These are phyloP conservation scores for Drosophila pectinifera DNA, from an alignment of 1,140 invertebrate species.

Conservation along the genomic window DNA sequence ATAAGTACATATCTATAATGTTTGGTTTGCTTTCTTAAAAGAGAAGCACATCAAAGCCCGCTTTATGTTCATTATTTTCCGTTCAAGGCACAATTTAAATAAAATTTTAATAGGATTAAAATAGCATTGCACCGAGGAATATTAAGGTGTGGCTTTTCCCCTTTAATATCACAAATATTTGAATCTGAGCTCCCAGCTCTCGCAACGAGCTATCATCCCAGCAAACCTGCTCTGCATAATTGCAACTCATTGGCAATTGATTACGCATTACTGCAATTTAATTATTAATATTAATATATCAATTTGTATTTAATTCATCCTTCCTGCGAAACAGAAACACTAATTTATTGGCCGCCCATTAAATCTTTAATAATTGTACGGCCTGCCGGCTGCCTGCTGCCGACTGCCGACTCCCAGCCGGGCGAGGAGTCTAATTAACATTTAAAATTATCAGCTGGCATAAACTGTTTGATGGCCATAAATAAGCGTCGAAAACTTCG, in stretches of 20 bases:
- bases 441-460: slow-evolving; percentile 68
- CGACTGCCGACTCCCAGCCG: too few relatives aligned
- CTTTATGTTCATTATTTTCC: neutral
- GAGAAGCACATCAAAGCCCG: neutral
- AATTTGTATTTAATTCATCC: slow-evolving; percentile 51
- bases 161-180: slow-evolving; percentile 8
- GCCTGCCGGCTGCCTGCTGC: too few relatives aligned
- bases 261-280: slow-evolving; percentile 52
- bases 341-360: slow-evolving; percentile 32
- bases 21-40: neutral
- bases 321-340: slow-evolving; percentile 21
- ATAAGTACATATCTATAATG: neutral
- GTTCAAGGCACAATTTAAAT: neutral
- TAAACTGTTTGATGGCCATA: slow-evolving; percentile 66
- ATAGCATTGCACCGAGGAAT: neutral
- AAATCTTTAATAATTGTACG: slow-evolving; percentile 43
- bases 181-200: neutral
- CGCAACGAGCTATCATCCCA: neutral
- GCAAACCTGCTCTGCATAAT: slow-evolving; percentile 4
- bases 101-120: slow-evolving; percentile 1
- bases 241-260: slow-evolving; percentile 41
- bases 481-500: slow-evolving; percentile 39
- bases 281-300: slow-evolving; percentile 49
- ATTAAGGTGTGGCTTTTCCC: slow-evolving; percentile 6
- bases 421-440: slow-evolving; percentile 62